Percentiles rank a stretch among this genome's conserved stretches.
phyloP scores from a whole-genome alignment of 2,113 vertebrate species.

The Gymnarchus niloticus region DNA sequence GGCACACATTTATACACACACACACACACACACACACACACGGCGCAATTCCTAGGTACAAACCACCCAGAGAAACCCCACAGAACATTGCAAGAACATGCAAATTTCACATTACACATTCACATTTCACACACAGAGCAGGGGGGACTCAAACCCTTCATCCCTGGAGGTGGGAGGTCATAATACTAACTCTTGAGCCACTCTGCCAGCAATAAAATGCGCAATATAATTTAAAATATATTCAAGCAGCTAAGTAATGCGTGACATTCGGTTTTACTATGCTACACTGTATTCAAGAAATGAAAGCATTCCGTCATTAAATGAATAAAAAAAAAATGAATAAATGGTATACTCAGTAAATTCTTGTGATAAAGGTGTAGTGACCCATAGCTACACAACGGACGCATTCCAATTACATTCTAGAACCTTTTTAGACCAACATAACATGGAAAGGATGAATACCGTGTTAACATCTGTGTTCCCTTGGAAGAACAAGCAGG shows the following conservation, averaged over 20 bases:
- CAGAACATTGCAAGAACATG: too few species aligned
- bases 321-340: neutral
- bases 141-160: too few species aligned
- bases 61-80: too few species aligned
- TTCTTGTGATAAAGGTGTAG: neutral
- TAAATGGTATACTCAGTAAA: neutral
- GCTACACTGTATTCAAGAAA: neutral
- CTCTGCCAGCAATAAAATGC: too few species aligned
- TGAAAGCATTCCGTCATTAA: neutral
- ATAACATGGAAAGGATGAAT: neutral
- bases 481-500: neutral
- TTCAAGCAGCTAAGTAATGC: neutral
- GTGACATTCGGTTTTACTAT: neutral
- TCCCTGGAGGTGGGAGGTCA: too few species aligned
- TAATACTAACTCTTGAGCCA: too few species aligned
- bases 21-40: too few species aligned
- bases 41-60: too few species aligned
- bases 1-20: too few species aligned
- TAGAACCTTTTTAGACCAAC: neutral
- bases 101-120: too few species aligned
- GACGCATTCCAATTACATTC: neutral
- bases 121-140: too few species aligned
- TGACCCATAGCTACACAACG: neutral
- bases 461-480: neutral
- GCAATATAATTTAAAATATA: too few species aligned